These are phyloP conservation scores for Xestia xanthographa DNA, from an alignment of 2,888 invertebrate genomes.

Conservation along the genomic window DNA sequence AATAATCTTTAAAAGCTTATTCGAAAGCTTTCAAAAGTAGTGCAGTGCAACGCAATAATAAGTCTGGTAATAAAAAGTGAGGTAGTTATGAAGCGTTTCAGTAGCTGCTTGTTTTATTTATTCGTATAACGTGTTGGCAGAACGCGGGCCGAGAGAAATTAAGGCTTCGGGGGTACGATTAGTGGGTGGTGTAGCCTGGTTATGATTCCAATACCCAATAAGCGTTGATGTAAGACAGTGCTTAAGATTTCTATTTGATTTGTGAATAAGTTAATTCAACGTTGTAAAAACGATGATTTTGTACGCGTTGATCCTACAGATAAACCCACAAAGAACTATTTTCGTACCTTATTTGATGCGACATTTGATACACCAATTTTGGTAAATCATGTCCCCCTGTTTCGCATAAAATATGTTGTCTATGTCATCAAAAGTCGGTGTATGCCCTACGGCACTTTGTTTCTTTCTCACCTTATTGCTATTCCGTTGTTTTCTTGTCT, in stretches of 20 bases:
- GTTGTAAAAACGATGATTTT: background rate
- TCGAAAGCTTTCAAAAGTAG: constrained; percentile 68
- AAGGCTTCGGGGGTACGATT: constrained; percentile 50
- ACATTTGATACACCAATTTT: constrained; percentile 27
- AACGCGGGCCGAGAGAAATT: constrained; percentile 62
- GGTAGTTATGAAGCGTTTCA: constrained; percentile 75
- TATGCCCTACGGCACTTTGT: constrained; percentile 43
- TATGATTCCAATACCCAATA: constrained; percentile 26
- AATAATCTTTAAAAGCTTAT: constrained; percentile 66
- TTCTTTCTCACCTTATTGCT: constrained; percentile 39
- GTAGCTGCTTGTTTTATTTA: constrained; percentile 72
- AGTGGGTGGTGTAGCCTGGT: constrained; percentile 45
- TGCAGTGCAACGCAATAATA: constrained; percentile 70
- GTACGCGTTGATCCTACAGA: background rate
- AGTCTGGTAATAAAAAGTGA: constrained; percentile 74
- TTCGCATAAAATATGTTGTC: constrained; percentile 46
- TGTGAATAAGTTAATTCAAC: background rate
- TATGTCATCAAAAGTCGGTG: constrained; percentile 44
- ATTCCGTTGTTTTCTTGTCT: constrained; percentile 25
- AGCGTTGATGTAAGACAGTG: background rate
- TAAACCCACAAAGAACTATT: constrained; percentile 12
- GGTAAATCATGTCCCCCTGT: constrained; percentile 17
- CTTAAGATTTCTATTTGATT: constrained; percentile 8
- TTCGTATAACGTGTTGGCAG: constrained; percentile 63
- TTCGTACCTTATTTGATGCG: constrained; percentile 13